Base-by-base conservation (phyloP, 2,113 vertebrate species). In the Thamnophis sirtalis region DNA sequence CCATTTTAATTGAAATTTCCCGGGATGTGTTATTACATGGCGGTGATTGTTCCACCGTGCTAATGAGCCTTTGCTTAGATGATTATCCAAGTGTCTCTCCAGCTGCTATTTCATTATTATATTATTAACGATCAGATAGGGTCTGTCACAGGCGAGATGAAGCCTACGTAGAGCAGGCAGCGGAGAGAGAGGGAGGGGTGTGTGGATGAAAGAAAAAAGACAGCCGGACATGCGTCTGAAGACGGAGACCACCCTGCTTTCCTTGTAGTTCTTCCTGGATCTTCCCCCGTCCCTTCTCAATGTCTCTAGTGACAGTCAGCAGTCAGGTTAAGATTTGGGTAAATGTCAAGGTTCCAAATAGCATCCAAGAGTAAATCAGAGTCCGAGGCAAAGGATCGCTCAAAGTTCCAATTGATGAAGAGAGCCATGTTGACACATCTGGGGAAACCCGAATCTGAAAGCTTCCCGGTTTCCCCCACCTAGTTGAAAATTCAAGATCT, bases 1-100 rank as follows among this genome's bases (percentile, higher is more conserved):
- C 97, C 96, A 96, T 96, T 97, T 97, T 97, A 98, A 98, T 98
- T 97, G 97, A 98, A 97, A 97, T 98, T 98, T 98, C 97, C 97
- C 97, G 97, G 97, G 97, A 97, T 97, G 97, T 97, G 97, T 97
- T 98, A 97, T 97, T 97, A 97, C 97, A 97, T 11, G 6, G 95
- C 97, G 56, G 95, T 90, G 95, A 98, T 98, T 98, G 97, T 97
- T 97, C 97, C 95, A 95, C 93, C 49, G 94, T 95, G 92, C 96
- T 98, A 98, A 98, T 98, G 97, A 98, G 97, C 96, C 96, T 96
- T 95, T 96, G 96, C 97, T 97, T 93, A 95, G 97, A 97, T 98
- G 97, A 98, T 98, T 98, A 98, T 97, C 97, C 97, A 96, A 97
- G 97, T 97, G 97, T 97, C 97, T 98, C 97, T 97, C 94, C 96